phyloP scores from a whole-genome alignment of 2,113 vertebrate species.

The mouse (Mus musculus) region GRCm39 chr16:41636501-41637000 shows the following conservation, averaged over 20 bases:
- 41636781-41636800: background rate
- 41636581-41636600: background rate
- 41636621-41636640: too few species aligned
- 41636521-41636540: background rate
- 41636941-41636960: background rate
- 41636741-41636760: too few species aligned
- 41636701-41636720: too few species aligned
- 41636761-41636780: too few species aligned
- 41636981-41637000: background rate
- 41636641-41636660: too few species aligned
- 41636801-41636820: background rate
- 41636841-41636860: background rate
- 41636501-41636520: background rate
- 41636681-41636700: too few species aligned
- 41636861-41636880: background rate
- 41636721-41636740: too few species aligned
- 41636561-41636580: background rate
- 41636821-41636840: background rate
- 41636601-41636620: too few species aligned
- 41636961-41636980: background rate
- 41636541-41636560: background rate
- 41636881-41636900: background rate
- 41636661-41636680: too few species aligned
- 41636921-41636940: conserved; percentile 43
- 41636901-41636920: conserved; percentile 19